Percentiles rank a stretch among this genome's conserved stretches.
Evolutionary conservation across 2,888 invertebrate genomes (phyloP).

Genomic region (Cataglyphis albicans): DNA sequence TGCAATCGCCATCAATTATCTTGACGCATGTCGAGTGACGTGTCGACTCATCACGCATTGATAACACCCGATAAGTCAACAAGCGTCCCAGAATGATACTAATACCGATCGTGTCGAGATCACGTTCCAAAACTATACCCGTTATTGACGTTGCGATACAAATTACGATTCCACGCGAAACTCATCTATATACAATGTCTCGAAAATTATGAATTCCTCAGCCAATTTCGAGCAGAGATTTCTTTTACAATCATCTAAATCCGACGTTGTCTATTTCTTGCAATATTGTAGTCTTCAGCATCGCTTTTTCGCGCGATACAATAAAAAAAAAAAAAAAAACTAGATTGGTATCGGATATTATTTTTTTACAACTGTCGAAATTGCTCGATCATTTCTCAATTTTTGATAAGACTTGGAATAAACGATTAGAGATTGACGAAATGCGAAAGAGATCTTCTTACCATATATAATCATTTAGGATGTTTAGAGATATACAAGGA

Average conservation of each 20-base stretch:
- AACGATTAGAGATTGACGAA: neutral
- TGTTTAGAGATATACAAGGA: neutral
- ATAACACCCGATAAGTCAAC: conserved; percentile 48
- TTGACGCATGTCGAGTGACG: conserved; percentile 12
- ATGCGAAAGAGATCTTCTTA: neutral
- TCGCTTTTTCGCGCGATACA: neutral
- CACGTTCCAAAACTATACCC: neutral
- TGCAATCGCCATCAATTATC: conserved; percentile 46
- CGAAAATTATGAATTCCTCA: neutral
- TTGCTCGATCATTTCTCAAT: neutral
- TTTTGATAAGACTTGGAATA: neutral
- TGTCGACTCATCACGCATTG: conserved; percentile 22
- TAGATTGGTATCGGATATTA: neutral
- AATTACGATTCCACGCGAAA: neutral
- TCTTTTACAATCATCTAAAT: neutral
- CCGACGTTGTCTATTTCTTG: neutral
- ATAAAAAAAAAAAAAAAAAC: neutral
- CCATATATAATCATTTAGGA: neutral
- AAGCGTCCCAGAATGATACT: conserved; percentile 4
- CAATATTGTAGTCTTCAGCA: neutral
- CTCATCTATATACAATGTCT: neutral
- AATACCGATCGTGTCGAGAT: conserved; percentile 17
- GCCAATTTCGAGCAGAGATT: neutral
- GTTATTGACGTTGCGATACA: neutral
- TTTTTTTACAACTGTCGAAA: neutral